These are phyloP conservation scores for Helarctos malayanus DNA, from an alignment of 2,797 vertebrate genomes.

Conservation along the genomic window DNA sequence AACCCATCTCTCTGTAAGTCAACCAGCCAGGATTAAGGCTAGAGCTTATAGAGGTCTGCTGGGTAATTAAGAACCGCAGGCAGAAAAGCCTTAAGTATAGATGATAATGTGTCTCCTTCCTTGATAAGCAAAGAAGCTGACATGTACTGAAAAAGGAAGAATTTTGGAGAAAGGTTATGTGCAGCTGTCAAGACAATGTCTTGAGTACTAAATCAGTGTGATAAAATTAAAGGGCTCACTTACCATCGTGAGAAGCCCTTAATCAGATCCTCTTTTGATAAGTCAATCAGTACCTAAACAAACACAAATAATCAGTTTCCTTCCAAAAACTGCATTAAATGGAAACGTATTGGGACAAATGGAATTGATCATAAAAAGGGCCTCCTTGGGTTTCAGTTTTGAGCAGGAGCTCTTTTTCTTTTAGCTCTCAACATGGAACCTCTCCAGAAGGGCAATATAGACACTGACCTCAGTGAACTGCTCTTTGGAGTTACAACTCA, in stretches of 20 bases:
- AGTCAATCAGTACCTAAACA: conserved; percentile 93
- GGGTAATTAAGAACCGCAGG: not conserved
- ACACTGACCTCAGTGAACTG: not conserved
- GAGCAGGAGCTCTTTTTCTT: not conserved
- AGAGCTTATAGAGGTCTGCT: not conserved
- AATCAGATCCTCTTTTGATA: conserved; percentile 93
- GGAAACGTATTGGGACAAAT: not conserved
- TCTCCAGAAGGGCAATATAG: not conserved
- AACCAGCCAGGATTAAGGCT: not conserved
- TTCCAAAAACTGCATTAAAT: not conserved
- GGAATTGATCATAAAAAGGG: not conserved
- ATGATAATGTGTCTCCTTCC: not conserved
- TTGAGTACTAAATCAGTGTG: not conserved
- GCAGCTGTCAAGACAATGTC: not conserved
- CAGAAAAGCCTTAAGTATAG: not conserved
- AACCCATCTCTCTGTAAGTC: not conserved
- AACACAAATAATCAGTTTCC: conserved; percentile 64
- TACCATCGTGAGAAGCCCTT: conserved; percentile 95
- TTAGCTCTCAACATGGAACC: not conserved
- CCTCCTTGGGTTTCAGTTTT: not conserved
- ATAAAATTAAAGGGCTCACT: conserved; percentile 72
- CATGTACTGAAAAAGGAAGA: conserved; percentile 21
- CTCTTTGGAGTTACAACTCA: not conserved
- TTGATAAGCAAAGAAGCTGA: not conserved
- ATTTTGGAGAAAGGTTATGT: not conserved